Percentiles rank a stretch among this genome's conserved stretches.
Evolutionary conservation across 2,797 vertebrate genomes (phyloP).

Genomic region (Macroramphosus scolopax): DNA sequence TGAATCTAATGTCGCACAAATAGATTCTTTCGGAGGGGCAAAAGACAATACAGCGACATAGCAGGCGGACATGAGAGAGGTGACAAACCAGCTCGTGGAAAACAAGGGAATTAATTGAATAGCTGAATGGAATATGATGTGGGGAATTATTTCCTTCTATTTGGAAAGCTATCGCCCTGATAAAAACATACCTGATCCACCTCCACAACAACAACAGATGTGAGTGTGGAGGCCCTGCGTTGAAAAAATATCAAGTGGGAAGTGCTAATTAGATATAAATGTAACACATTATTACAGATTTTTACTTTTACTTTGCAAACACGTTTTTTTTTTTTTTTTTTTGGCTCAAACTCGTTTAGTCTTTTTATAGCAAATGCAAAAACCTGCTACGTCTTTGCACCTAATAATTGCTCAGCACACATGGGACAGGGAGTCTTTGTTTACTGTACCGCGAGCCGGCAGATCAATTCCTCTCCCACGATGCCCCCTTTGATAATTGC

Average conservation of each 20-base stretch:
- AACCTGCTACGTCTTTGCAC: slow-evolving; percentile 63
- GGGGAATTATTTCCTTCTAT: slow-evolving; percentile 18
- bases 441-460: slow-evolving; percentile 61
- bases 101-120: slow-evolving; percentile 46
- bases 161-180: no score
- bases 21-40: slow-evolving; percentile 46
- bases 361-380: slow-evolving; percentile 59
- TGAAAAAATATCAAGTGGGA: slow-evolving; percentile 27
- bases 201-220: no score
- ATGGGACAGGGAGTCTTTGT: slow-evolving; percentile 70
- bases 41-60: slow-evolving; percentile 54
- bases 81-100: slow-evolving; percentile 45
- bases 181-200: no score
- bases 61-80: slow-evolving; percentile 29
- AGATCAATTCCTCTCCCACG: slow-evolving; percentile 71
- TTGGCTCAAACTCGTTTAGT: slow-evolving; percentile 32
- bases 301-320: slow-evolving; percentile 23
- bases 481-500: slow-evolving; percentile 70
- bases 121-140: slow-evolving; percentile 23
- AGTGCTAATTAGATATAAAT: slow-evolving; percentile 35
- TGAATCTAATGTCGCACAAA: slow-evolving; percentile 65
- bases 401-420: slow-evolving; percentile 73
- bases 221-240: no score
- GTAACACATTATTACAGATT: slow-evolving; percentile 40
- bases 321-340: no score